Percentiles rank a stretch among this genome's conserved stretches.
Conservation (phyloP, 1,140 invertebrate genomes). For the Archegozetes longisetosus region DNA sequence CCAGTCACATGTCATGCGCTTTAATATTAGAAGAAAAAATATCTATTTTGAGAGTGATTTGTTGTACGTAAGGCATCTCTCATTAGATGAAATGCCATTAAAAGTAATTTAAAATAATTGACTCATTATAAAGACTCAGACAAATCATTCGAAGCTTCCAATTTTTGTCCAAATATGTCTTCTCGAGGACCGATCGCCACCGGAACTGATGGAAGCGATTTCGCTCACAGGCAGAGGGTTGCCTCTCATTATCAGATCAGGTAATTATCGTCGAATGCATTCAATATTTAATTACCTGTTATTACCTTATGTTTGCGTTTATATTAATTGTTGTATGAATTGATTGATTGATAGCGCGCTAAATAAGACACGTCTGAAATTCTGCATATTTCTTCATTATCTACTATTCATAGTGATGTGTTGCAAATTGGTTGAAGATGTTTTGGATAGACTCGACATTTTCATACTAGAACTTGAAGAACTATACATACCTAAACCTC, state of each 20-base stretch:
- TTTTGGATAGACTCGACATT: slow-evolving; percentile 76
- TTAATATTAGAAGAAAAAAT: no score
- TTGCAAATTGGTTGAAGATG: slow-evolving; percentile 69
- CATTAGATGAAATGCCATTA: no score
- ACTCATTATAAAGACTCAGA: no score
- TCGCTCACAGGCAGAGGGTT: slow-evolving; percentile 21
- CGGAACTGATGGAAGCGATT: slow-evolving; percentile 25
- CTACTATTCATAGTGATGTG: slow-evolving; percentile 75
- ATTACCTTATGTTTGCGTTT: not conserved
- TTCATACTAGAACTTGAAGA: slow-evolving; percentile 87
- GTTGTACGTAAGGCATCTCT: no score
- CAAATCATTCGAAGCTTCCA: not conserved
- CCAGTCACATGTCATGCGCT: no score
- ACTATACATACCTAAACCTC: slow-evolving; percentile 71
- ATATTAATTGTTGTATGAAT: not conserved
- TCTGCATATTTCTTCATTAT: slow-evolving; percentile 81
- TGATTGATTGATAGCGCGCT: slow-evolving; percentile 51
- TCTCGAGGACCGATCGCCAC: slow-evolving; percentile 20
- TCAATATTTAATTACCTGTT: not conserved
- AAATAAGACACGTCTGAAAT: slow-evolving; percentile 78
- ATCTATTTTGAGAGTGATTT: no score
- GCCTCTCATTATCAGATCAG: slow-evolving; percentile 22
- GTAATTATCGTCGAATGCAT: slow-evolving; percentile 3
- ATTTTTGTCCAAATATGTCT: slow-evolving; percentile 21
- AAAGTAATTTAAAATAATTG: no score